Evolutionary conservation across 2,888 invertebrate genomes (phyloP).

Genomic region (Caenorhabditis panamensis): DNA sequence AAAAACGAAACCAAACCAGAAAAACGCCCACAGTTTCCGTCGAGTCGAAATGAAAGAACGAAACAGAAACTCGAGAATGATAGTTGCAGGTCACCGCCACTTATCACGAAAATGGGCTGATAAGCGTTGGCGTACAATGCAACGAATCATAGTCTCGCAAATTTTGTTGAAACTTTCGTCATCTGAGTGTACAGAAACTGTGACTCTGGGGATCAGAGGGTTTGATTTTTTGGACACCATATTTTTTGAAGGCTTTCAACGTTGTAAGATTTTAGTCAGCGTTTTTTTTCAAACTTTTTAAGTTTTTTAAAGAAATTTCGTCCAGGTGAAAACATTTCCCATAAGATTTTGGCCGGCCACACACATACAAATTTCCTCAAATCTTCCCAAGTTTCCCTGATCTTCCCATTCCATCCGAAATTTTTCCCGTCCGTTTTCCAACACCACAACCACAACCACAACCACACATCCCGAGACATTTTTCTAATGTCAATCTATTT

Average conservation of each 20-base stretch:
- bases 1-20: neutral
- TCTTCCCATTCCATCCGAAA: neutral
- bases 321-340: neutral
- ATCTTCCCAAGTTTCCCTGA: no score
- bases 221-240: neutral
- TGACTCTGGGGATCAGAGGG: neutral
- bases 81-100: constrained; percentile 51
- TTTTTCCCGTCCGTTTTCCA: neutral
- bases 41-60: constrained; percentile 44
- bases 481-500: constrained; percentile 6
- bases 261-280: no score
- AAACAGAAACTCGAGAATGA: constrained; percentile 22
- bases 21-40: constrained; percentile 33
- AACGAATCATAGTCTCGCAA: constrained; percentile 14
- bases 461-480: neutral
- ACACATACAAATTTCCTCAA: neutral
- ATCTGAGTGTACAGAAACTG: neutral
- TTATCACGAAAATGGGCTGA: constrained; percentile 42
- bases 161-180: neutral
- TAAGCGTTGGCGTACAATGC: constrained; percentile 27
- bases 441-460: neutral
- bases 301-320: neutral
- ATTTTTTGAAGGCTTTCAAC: neutral
- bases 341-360: neutral
- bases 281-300: neutral